Percentiles rank a stretch among this genome's conserved stretches.
Conservation (phyloP, 2,888 invertebrate species). For the Encarsia formosa region DNA sequence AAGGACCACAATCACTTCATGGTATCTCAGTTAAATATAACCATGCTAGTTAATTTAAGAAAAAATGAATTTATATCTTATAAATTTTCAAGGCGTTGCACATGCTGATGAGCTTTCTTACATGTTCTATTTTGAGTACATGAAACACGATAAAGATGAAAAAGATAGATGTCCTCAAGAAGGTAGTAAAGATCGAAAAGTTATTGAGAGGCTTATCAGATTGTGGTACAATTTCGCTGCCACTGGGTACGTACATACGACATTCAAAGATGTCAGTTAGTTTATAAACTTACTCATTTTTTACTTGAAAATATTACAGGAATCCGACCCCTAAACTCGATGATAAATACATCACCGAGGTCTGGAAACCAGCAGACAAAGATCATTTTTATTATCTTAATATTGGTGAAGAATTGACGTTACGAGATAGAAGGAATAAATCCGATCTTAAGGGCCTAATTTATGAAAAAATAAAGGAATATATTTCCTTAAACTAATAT, state of each 20-base stretch:
- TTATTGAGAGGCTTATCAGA: conserved; percentile 32
- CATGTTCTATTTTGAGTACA: conserved; percentile 50
- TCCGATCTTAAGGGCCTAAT: no score
- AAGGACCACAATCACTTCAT: conserved; percentile 8
- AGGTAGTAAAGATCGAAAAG: conserved; percentile 31
- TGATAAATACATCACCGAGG: background rate
- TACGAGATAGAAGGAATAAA: no score
- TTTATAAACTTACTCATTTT: no score
- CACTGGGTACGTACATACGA: conserved; percentile 39
- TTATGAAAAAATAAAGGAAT: no score
- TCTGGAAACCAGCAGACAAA: background rate
- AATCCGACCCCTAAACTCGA: background rate
- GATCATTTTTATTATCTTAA: background rate
- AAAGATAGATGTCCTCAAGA: conserved; percentile 10
- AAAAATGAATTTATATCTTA: no score
- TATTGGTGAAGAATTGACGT: background rate
- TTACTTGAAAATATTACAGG: no score
- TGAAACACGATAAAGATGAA: conserved; percentile 20
- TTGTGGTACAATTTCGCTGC: conserved; percentile 42
- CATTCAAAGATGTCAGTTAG: no score
- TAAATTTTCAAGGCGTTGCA: conserved; percentile 51
- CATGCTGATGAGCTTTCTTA: conserved; percentile 63
- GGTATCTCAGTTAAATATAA: no score
- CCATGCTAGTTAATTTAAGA: no score
- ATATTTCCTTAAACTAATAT: no score